Percentiles rank a stretch among this genome's conserved stretches.
Evolutionary conservation across 2,888 invertebrate genomes (phyloP).

Genomic region (Adelognathus sp.): DNA sequence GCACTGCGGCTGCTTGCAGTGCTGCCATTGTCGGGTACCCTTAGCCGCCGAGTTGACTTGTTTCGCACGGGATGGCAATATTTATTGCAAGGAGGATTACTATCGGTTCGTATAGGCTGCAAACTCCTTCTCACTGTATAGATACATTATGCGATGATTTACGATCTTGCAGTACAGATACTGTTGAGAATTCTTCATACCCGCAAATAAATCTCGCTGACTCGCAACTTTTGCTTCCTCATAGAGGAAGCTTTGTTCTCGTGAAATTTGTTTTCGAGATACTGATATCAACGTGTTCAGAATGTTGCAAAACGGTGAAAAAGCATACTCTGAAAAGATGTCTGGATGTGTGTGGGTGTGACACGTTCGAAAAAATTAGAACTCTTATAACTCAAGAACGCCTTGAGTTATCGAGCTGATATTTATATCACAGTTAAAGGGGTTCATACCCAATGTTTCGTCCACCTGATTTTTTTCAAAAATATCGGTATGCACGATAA

Average conservation of each 20-base stretch:
- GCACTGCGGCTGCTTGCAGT: conserved; percentile 93
- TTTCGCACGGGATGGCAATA: conserved; percentile 93
- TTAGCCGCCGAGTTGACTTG: conserved; percentile 94
- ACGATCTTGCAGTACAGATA: neutral
- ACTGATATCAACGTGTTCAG: too few relatives aligned
- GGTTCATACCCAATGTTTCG: too few relatives aligned
- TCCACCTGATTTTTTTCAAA: too few relatives aligned
- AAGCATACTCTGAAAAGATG: too few relatives aligned
- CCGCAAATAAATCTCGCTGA: neutral
- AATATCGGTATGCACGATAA: too few relatives aligned
- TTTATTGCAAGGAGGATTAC: conserved; percentile 97
- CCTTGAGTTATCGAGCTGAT: too few relatives aligned
- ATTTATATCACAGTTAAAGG: too few relatives aligned
- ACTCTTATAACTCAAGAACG: too few relatives aligned
- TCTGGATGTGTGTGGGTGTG: too few relatives aligned
- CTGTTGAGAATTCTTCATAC: neutral
- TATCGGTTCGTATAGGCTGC: conserved; percentile 87
- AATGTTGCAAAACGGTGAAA: too few relatives aligned
- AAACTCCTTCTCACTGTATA: neutral
- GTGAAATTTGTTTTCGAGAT: too few relatives aligned
- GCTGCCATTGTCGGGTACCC: conserved; percentile 92
- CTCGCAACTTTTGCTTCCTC: neutral
- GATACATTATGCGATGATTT: conserved; percentile 19
- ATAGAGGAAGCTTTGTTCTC: neutral
- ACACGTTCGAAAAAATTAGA: too few relatives aligned